A percentile compares a stretch with the other conserved stretches of the same genome.
Conservation (phyloP, 2,113 vertebrate genomes). For the Sphaerodactylus townsendi region DNA sequence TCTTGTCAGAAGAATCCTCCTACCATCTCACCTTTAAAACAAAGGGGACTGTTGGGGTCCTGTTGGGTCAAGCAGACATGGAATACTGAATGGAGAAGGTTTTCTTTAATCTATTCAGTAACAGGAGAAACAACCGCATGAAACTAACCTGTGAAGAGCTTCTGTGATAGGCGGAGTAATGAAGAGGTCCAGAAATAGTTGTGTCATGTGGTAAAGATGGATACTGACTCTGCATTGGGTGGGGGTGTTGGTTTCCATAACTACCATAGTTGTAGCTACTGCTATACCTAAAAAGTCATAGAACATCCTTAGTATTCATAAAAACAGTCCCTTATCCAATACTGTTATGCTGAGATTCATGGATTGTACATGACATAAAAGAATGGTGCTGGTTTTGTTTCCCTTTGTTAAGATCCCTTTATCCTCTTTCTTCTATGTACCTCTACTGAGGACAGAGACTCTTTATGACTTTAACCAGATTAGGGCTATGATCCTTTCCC, state of each 20-base stretch:
- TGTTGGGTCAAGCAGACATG: background rate
- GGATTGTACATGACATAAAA: background rate
- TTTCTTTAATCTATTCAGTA: background rate
- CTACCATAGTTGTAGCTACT: conserved; percentile 96
- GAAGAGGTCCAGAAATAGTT: conserved; percentile 88
- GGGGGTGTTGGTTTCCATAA: conserved; percentile 94
- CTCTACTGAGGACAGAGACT: background rate
- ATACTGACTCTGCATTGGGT: conserved; percentile 95
- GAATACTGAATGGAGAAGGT: background rate
- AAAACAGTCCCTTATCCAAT: background rate
- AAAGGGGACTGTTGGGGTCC: background rate
- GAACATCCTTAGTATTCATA: conserved; percentile 31
- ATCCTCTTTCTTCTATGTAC: background rate
- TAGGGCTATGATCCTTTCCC: background rate
- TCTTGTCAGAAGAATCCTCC: background rate
- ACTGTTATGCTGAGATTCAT: background rate
- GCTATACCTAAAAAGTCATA: conserved; percentile 81
- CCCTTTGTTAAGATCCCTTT: background rate
- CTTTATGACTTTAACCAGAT: background rate
- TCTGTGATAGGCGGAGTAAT: conserved; percentile 95
- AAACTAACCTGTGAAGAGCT: conserved; percentile 90
- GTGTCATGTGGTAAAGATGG: conserved; percentile 90
- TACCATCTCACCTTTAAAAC: background rate
- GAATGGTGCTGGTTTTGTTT: background rate
- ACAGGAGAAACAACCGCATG: background rate